Evolutionary conservation across 1,140 invertebrate species (phyloP), one percentile per base, ranked within the genome.

Genomic region (Galendromus occidentalis): DNA sequence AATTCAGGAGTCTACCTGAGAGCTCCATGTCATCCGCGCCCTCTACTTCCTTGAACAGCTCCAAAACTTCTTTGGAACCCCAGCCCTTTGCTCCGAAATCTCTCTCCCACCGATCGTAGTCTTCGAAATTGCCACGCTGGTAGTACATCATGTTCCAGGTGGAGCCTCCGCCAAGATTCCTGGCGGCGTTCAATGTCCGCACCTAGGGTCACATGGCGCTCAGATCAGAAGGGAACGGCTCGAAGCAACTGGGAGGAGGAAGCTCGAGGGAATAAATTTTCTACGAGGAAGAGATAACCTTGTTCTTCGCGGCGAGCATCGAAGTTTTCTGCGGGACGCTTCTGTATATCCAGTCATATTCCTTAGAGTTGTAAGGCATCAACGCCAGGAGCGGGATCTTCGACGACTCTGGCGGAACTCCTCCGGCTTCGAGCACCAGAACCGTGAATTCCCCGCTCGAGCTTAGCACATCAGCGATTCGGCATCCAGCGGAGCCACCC

Each of bases 11-110:
- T 9, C 9, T 9, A 39, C 33, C 33, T 6, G 33, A 39, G 9
- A 39, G 33, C 9, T 39, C 33, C 33, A 39, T 9, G 14, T 25
- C 22, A 22, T 59, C 14, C 14, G 22, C 1, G 73, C 89, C 86
- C 74, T 91, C 88, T 0, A 86, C 87, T 73, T 91, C 92, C 7
- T 85, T 76, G 72, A 93, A 93, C 72, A 91, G 93, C 1, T 86
- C 87, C 6, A 86, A 72, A 0, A 86, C 79, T 1, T 86, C 82
- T 5, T 80, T 75, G 71, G 86, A 91, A 20, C 82, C 82, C 87
- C 84, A 86, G 42, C 85, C 85, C 4, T 59, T 68, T 1, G 79
- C 79, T 6, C 80, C 80, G 66, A 45, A 66, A 47, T 78, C 74
- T 28, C 84, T 71, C 12, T 82, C 79, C 93, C 93, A 97, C 30